phyloP scores from a whole-genome alignment of 2,113 vertebrate species.

The Epinephelus moara region DNA sequence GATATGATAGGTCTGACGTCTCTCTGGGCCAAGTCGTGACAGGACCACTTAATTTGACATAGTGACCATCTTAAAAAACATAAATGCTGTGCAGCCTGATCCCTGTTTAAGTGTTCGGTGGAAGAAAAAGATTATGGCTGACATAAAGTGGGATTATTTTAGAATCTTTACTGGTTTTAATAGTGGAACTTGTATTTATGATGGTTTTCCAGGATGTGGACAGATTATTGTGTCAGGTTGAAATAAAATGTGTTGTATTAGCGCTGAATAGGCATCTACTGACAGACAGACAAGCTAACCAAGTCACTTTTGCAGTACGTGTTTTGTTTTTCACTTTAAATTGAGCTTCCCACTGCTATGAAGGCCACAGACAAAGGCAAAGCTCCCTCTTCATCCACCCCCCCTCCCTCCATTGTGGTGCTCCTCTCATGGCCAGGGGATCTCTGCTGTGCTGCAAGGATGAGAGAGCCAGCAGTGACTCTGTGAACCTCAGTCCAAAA shows the following conservation, averaged over 20 bases:
- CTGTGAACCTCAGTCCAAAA: conserved; percentile 57
- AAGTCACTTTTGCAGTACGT: neutral
- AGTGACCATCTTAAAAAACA: neutral
- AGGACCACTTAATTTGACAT: neutral
- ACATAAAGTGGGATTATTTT: neutral
- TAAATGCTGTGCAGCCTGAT: no score
- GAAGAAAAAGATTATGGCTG: neutral
- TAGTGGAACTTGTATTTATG: neutral
- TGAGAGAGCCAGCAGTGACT: conserved; percentile 43
- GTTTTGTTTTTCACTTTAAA: conserved; percentile 11
- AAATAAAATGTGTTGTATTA: neutral
- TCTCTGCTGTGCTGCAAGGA: conserved; percentile 14
- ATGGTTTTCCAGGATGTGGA: neutral
- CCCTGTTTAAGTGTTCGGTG: neutral
- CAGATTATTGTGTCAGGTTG: neutral
- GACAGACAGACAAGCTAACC: rapidly evolving
- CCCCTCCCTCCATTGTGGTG: neutral
- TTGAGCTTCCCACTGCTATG: conserved; percentile 2
- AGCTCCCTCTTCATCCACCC: conserved; percentile 10
- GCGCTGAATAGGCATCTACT: neutral
- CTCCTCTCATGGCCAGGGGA: conserved; percentile 9
- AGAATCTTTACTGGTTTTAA: neutral
- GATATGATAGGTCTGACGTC: neutral
- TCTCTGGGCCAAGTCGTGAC: neutral
- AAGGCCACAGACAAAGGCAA: conserved; percentile 45